Evolutionary conservation across 2,888 invertebrate species (phyloP), one percentile per base, ranked within the genome.

Genomic region (Hydrotaea cyrtoneurina): DNA sequence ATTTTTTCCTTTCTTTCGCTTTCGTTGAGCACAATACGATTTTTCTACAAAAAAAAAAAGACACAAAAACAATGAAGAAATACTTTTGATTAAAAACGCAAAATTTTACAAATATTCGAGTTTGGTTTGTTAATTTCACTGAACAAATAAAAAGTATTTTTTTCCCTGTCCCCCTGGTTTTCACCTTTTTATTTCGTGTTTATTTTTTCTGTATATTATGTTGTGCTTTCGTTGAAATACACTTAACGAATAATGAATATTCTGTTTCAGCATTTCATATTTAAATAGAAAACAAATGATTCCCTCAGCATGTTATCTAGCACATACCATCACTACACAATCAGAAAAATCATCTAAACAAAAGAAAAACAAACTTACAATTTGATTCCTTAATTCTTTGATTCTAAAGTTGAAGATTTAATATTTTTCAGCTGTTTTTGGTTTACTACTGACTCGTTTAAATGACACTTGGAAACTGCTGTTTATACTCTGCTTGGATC

Each of bases 1-100:
- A 96, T 95, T 31, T 76, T 86, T 81, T 94, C 72, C 13, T n/a
- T 11, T 78, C 11, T 59, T 64, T 82, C 80, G n/a, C n/a, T n/a
- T 73, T 79, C 57, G 77, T 53, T 59, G 76, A 64, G 73, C 72
- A 53, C 64, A 57, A 80, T 46, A n/a, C n/a, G 76, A 46, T 19
- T 23, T 36, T 57, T 46, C 74, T 74, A 53, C 17, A 50, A 36
- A 43, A 59, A 36, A 31, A 31, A 19, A 10, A 21, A 72, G 64
- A 50, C 66, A 36, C 53, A 64, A 79, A 53, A 53, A 73, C 23
- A 73, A 78, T 53, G 36, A 64, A 75, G 43, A 36, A 19, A 50
- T 77, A 46, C 13, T 2, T 13, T 19, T 4, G 19, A 78, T 76
- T 50, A 19, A 53, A 75, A 78, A 79, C 64, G 73, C 78, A 66